These are phyloP conservation scores for Chloropsis cyanopogon DNA, from an alignment of 2,113 vertebrate genomes.

Conservation along the genomic window DNA sequence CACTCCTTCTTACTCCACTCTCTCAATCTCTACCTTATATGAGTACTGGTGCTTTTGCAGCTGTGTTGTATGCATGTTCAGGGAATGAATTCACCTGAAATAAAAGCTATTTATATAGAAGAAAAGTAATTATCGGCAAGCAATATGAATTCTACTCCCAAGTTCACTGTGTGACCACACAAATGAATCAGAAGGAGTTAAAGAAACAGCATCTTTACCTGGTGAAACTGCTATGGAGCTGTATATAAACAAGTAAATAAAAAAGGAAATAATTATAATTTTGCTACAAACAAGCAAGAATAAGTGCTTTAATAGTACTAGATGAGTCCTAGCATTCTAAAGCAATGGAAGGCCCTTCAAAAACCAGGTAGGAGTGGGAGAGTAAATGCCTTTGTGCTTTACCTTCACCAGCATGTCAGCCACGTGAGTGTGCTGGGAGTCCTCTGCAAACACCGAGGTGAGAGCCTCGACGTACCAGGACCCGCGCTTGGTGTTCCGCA, in stretches of 20 bases:
- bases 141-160: not conserved
- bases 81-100: not conserved
- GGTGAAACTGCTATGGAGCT: not conserved
- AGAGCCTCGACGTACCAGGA: slow-evolving; percentile 97
- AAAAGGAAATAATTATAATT: not conserved
- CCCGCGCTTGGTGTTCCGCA: slow-evolving; percentile 94
- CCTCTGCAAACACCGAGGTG: slow-evolving; percentile 79
- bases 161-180: rapidly evolving
- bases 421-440: slow-evolving; percentile 85
- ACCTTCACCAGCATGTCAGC: slow-evolving; percentile 97
- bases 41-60: not conserved
- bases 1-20: not conserved
- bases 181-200: not conserved
- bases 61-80: not conserved
- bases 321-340: not conserved
- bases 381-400: not conserved
- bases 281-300: not conserved
- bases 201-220: not conserved
- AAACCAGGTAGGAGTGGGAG: not conserved
- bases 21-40: not conserved
- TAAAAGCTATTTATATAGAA: not conserved
- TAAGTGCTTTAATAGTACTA: not conserved
- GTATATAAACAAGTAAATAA: not conserved
- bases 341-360: not conserved
- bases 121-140: not conserved